Base-by-base conservation (phyloP, 2,888 invertebrate genomes). In the Thysanoteuthis rhombus region DNA sequence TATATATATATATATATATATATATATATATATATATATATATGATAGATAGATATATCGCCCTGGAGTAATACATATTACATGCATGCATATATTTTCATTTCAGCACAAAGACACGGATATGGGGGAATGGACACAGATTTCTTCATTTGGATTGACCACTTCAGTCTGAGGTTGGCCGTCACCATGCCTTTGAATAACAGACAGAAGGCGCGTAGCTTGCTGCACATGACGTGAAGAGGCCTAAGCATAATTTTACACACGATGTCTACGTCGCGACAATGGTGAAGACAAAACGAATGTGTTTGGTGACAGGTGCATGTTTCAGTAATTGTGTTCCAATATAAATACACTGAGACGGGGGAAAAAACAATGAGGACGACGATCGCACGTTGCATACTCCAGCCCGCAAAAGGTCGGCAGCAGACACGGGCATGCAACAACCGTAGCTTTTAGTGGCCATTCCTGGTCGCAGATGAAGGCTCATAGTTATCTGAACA, bases 251-350 rank as follows among this genome's bases (percentile, higher is more conserved):
- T 36, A 75, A 75, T 75, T 36, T 75, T 75, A 36, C 75, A 75
- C n/a, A n/a, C n/a, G 75, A 10, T 75, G 10, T 75, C 12, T 36
- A 36, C 75, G 36, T 12, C 16, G 75, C n/a, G 16, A 75, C 75
- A 75, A 75, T 75, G n/a, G 75, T 19, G 75, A 36, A n/a, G 75
- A 75, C 75, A 75, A 75, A 75, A 36, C 75, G 75, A 75, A n/a
- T n/a, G n/a, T 75, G 75, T 75, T 75, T 75, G n/a, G n/a, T 75
- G 75, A 75, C 75, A 75, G 75, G 75, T 75, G 75, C 75, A 36
- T 75, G n/a, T 75, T 75, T 75, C 75, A 75, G 75, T 75, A 75
- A 75, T 75, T 75, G 75, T 75, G 75, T 75, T 75, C 75, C n/a
- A 75, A 75, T 36, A 75, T 36, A 75, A 75, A 75, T 36, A 75